Conservation (phyloP, 2,113 vertebrate genomes). For the Clupea harengus region DNA sequence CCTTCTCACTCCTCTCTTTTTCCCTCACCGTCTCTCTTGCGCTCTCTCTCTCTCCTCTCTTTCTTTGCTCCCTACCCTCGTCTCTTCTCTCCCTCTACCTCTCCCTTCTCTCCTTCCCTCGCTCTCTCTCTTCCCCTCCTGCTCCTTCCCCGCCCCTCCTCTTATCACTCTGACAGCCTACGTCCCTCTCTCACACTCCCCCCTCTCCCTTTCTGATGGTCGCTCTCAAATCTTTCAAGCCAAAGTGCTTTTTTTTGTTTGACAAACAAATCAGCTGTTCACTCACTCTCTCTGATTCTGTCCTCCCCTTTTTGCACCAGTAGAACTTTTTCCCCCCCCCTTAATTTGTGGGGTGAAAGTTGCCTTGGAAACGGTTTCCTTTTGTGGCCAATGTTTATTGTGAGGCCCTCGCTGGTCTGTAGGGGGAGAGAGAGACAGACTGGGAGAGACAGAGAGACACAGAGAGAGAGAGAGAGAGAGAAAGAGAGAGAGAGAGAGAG, state of each 20-base stretch:
- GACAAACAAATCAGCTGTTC: constrained; percentile 72
- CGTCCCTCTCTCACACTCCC: constrained; percentile 38
- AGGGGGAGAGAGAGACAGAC: constrained; percentile 54
- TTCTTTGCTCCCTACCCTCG: constrained; percentile 44
- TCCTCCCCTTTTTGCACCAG: constrained; percentile 55
- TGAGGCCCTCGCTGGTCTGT: constrained; percentile 78
- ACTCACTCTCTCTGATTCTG: constrained; percentile 58
- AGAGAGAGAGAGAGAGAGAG: constrained; percentile 21
- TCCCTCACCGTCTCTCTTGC: constrained; percentile 44
- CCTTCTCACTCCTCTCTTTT: constrained; percentile 28
- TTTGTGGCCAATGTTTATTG: constrained; percentile 84
- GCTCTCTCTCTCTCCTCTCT: constrained; percentile 35
- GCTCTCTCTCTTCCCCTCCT: constrained; percentile 51
- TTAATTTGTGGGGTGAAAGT: constrained; percentile 65
- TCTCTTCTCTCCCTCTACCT: constrained; percentile 49
- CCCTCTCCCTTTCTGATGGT: constrained; percentile 34
- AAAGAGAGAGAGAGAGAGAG: not conserved
- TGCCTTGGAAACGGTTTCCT: constrained; percentile 91
- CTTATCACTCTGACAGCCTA: constrained; percentile 43
- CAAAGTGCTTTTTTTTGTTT: constrained; percentile 62
- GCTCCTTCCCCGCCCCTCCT: not conserved
- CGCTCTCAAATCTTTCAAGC: not conserved
- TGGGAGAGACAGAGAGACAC: constrained; percentile 42
- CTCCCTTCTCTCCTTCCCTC: constrained; percentile 44
- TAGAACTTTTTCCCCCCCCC: constrained; percentile 62